phyloP scores from a whole-genome alignment of 2,888 invertebrate genomes.

The Corythucha ciliata region DNA sequence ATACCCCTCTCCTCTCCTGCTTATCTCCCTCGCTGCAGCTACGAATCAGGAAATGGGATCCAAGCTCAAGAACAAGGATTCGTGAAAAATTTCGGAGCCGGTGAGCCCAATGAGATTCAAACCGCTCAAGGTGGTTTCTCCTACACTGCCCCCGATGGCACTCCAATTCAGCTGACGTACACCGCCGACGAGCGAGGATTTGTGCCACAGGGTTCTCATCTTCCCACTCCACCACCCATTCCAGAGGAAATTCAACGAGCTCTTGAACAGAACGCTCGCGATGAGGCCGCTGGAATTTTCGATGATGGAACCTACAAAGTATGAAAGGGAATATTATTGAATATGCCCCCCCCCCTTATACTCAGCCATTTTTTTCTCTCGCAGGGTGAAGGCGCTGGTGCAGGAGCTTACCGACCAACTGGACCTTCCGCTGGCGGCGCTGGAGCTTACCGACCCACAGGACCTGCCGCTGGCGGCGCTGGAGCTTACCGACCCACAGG shows the following conservation, averaged over 20 bases:
- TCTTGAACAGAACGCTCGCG: slow-evolving; percentile 44
- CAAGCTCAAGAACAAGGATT: slow-evolving; percentile 43
- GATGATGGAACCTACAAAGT: slow-evolving; percentile 47
- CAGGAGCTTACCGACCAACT: too few relatives aligned
- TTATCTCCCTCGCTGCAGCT: slow-evolving; percentile 35
- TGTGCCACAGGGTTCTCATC: slow-evolving; percentile 49
- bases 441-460: slow-evolving; percentile 3
- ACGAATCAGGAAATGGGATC: slow-evolving; percentile 45
- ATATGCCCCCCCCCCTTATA: slow-evolving; percentile 34
- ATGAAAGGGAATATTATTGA: too few relatives aligned
- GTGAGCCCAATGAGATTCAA: slow-evolving; percentile 43
- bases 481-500: slow-evolving; percentile 21
- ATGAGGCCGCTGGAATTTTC: slow-evolving; percentile 46
- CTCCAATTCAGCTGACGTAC: slow-evolving; percentile 50
- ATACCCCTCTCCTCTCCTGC: too few relatives aligned
- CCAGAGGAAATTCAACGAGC: slow-evolving; percentile 42
- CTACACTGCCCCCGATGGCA: slow-evolving; percentile 60
- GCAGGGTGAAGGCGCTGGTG: slow-evolving; percentile 42
- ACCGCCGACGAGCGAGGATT: slow-evolving; percentile 61
- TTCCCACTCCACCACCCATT: slow-evolving; percentile 42
- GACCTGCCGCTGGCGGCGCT: slow-evolving; percentile 19
- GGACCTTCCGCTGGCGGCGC: not conserved
- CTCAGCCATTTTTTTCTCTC: too few relatives aligned
- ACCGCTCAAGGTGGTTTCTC: slow-evolving; percentile 63
- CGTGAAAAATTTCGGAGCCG: slow-evolving; percentile 50